phyloP scores from a whole-genome alignment of 2,797 vertebrate species.

The Sparus aurata region DNA sequence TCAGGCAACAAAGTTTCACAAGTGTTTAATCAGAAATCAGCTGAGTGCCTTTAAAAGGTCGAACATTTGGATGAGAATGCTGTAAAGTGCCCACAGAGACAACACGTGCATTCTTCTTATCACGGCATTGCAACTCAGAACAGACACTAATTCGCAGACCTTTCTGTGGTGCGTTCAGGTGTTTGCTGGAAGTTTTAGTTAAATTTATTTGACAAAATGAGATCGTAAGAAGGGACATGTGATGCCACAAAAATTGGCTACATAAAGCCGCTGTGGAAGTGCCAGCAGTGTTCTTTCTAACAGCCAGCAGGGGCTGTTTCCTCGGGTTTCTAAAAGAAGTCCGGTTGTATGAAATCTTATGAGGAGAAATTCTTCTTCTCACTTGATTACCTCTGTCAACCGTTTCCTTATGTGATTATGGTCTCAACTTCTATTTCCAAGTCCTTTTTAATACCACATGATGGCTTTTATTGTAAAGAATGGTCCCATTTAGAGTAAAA shows the following conservation, averaged over 20 bases:
- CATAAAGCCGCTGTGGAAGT: too few species aligned
- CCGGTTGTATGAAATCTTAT: too few species aligned
- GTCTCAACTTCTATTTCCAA: too few species aligned
- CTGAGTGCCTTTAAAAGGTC: slow-evolving; percentile 8
- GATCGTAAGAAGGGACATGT: not conserved
- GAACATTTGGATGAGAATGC: not conserved
- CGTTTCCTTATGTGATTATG: too few species aligned
- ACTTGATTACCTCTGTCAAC: too few species aligned
- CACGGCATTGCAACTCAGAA: not conserved
- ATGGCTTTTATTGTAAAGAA: too few species aligned
- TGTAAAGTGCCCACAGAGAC: not conserved
- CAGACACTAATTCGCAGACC: not conserved
- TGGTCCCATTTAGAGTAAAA: too few species aligned
- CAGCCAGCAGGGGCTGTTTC: too few species aligned
- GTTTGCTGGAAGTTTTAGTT: not conserved
- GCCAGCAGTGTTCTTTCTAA: too few species aligned
- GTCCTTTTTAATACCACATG: too few species aligned
- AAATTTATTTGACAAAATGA: not conserved
- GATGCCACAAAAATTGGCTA: not conserved
- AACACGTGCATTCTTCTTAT: not conserved
- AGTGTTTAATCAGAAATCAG: not conserved
- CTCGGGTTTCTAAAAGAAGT: too few species aligned
- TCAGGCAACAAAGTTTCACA: slow-evolving; percentile 15
- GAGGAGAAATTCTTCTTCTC: too few species aligned
- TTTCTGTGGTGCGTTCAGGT: not conserved